These are phyloP conservation scores for Hippocampus comes DNA, from an alignment of 2,113 vertebrate genomes.

Conservation along the genomic window DNA sequence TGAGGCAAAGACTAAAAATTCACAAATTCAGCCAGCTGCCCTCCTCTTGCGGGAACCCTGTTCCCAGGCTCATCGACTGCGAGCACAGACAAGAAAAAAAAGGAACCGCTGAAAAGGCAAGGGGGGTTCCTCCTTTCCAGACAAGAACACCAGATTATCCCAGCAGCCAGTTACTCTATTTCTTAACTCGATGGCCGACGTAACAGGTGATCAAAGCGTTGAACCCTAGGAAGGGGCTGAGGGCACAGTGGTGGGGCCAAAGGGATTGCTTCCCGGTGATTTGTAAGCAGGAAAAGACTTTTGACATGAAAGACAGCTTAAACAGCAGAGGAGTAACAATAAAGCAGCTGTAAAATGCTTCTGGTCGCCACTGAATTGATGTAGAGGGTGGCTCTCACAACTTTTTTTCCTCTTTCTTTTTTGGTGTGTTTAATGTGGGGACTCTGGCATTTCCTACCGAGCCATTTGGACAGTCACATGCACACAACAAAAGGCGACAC, in stretches of 20 bases:
- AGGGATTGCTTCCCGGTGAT: slow-evolving; percentile 81
- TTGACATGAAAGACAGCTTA: slow-evolving; percentile 88
- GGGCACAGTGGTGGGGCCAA: slow-evolving; percentile 72
- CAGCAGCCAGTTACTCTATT: slow-evolving; percentile 76
- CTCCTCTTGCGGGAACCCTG: slow-evolving; percentile 48
- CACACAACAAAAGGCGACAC: slow-evolving; percentile 68
- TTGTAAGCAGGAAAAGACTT: slow-evolving; percentile 92
- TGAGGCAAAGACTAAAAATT: background rate
- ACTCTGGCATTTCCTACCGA: slow-evolving; percentile 67
- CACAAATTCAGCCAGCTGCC: background rate
- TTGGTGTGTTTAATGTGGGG: slow-evolving; percentile 5
- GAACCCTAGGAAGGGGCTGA: slow-evolving; percentile 75
- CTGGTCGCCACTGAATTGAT: slow-evolving; percentile 64
- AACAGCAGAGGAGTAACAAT: slow-evolving; percentile 82
- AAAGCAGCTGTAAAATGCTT: slow-evolving; percentile 76
- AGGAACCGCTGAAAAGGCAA: slow-evolving; percentile 63
- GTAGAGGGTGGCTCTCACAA: slow-evolving; percentile 63
- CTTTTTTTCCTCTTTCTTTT: slow-evolving; percentile 50
- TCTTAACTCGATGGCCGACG: slow-evolving; percentile 80
- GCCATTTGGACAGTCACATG: slow-evolving; percentile 66
- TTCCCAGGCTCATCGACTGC: slow-evolving; percentile 67
- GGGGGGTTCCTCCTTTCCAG: slow-evolving; percentile 64
- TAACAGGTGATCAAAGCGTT: slow-evolving; percentile 84
- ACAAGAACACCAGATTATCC: slow-evolving; percentile 78
- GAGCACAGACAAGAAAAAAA: slow-evolving; percentile 47